phyloP scores from a whole-genome alignment of 2,113 vertebrate genomes.

The Catharus minimus region DNA sequence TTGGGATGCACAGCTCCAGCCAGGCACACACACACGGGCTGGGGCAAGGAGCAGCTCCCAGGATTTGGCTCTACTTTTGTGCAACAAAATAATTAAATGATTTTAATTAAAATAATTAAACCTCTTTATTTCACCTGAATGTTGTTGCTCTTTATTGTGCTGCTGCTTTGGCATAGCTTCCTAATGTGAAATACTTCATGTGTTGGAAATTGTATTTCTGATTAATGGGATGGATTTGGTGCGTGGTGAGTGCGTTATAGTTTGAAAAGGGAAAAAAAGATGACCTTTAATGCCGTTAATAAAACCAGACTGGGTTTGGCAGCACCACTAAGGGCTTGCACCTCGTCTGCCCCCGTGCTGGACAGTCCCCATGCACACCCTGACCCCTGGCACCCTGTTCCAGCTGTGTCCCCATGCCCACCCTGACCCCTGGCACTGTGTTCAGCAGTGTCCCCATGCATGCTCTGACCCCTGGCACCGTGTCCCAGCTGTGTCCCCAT shows the following conservation, averaged over 20 bases:
- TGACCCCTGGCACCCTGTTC: too few relatives aligned
- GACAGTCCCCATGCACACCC: background rate
- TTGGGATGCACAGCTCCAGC: fast-evolving
- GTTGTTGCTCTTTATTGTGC: background rate
- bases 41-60: background rate
- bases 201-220: background rate
- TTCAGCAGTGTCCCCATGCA: too few relatives aligned
- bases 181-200: background rate
- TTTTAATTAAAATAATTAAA: background rate
- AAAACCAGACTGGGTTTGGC: background rate
- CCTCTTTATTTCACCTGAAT: fast-evolving
- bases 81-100: background rate
- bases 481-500: too few relatives aligned
- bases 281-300: background rate
- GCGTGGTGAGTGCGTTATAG: fast-evolving
- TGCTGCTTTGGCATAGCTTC: fast-evolving
- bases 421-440: too few relatives aligned
- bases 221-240: background rate
- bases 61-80: background rate
- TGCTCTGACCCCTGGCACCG: too few relatives aligned
- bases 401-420: too few relatives aligned
- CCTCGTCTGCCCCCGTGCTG: fast-evolving
- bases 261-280: background rate
- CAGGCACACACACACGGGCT: fast-evolving
- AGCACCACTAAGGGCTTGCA: fast-evolving